These are phyloP conservation scores for Alviniconcha strummeri DNA, from an alignment of 2,888 invertebrate species.

Conservation along the genomic window DNA sequence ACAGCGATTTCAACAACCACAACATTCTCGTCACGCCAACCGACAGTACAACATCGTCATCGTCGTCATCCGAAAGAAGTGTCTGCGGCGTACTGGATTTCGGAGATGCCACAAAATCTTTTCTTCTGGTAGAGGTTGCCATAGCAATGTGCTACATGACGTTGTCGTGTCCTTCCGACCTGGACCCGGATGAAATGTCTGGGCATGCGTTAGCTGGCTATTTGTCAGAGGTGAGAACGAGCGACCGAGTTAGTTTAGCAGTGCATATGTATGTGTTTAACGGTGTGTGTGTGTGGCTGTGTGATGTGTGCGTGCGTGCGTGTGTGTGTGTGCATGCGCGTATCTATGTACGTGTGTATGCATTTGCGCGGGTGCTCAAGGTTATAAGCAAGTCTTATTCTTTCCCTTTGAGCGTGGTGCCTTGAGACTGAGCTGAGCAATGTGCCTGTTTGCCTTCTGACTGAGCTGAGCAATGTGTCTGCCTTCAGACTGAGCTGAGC, in stretches of 20 bases:
- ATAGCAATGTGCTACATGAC: slow-evolving; percentile 88
- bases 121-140: slow-evolving; percentile 87
- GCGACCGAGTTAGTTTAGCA: no score
- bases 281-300: no score
- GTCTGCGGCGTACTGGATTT: slow-evolving; percentile 88
- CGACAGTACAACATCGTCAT: neutral
- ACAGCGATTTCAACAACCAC: slow-evolving; percentile 94
- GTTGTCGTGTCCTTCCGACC: slow-evolving; percentile 64
- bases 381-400: no score
- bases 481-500: no score
- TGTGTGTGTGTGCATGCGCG: neutral
- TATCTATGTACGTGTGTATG: neutral
- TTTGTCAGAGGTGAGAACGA: slow-evolving; percentile 76
- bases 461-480: no score
- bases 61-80: slow-evolving; percentile 74
- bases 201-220: slow-evolving; percentile 86
- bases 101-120: slow-evolving; percentile 85
- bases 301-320: no score
- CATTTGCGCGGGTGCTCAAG: no score
- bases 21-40: slow-evolving; percentile 82
- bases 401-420: no score
- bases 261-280: no score
- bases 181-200: slow-evolving; percentile 69
- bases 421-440: no score
- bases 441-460: no score